Evolutionary conservation across 2,113 vertebrate species (phyloP), one percentile per base, ranked within the genome.

Genomic region (Phoenicopterus ruber): DNA sequence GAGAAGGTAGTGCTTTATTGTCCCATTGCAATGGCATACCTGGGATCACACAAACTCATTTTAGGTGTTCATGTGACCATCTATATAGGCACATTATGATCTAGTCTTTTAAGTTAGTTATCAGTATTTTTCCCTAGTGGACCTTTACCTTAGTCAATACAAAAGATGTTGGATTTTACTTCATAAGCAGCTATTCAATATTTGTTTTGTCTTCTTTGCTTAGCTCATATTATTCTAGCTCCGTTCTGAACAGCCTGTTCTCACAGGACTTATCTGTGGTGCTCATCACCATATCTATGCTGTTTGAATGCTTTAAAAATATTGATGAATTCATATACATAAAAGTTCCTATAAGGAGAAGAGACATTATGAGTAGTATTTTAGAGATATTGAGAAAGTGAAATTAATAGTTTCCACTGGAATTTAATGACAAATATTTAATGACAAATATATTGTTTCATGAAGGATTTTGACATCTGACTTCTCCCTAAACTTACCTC

Each of bases 211-310:
- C 36, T 58, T 59, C 13, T 67, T 83, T 71, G 5, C 10, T 58
- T 72, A 47, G 1, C 2, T 10, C 0, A 0, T 36, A 24, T 49
- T 80, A 47, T 54, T 81, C 34, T 72, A 44, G 3, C 20, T 80
- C 13, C 63, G 5, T 49, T 80, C 38, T 69, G 44, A 66, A 31
- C 28, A 83, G 47, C 18, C 28, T 17, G 7, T 55, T 86, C 38
- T 81, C 21, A 77, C 18, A 54, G 10, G 31, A 86, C 4, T 76
- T 81, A 7, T 42, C 11, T 71, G 15, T 58, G 31, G 10, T 72
- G 17, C 8, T 66, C 5, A 14, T 69, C n/a, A 54, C 31, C 16
- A 10, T 32, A 66, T 32, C 18, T 34, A 13, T 72, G 15, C 7
- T n/a, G 11, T 66, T 22, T 49, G 18, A 71, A 83, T 44, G 5